Conservation (phyloP, 2,113 vertebrate genomes). For the Trogon melanurus region DNA sequence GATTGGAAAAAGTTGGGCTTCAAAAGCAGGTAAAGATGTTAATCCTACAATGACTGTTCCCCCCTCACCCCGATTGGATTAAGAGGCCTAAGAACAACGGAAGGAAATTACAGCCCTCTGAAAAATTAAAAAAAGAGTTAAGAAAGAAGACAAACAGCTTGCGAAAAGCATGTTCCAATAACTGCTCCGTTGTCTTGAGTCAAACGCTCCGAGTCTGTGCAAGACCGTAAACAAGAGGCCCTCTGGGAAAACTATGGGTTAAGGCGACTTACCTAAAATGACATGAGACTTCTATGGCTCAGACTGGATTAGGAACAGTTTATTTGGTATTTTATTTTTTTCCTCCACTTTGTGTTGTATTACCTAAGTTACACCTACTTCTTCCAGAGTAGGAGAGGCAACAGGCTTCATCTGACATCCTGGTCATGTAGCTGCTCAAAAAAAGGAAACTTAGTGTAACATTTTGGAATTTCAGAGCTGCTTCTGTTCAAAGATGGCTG, state of each 20-base stretch:
- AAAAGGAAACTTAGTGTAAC: background rate
- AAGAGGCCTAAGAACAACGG: background rate
- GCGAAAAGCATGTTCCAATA: background rate
- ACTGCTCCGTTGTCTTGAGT: background rate
- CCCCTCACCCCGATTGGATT: background rate
- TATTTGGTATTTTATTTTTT: background rate
- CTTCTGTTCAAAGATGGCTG: background rate
- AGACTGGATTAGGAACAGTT: background rate
- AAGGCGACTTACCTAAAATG: background rate
- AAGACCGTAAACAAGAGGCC: background rate
- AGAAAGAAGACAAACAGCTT: background rate
- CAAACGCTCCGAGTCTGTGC: background rate
- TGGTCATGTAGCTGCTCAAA: background rate
- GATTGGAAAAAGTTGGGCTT: background rate
- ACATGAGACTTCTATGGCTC: background rate
- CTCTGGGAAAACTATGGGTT: background rate
- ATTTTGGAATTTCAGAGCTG: background rate
- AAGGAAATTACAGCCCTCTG: background rate
- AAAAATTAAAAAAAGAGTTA: background rate
- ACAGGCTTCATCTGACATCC: background rate
- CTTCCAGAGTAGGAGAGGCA: background rate
- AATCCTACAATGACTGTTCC: background rate
- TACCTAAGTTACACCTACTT: background rate
- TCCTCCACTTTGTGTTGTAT: background rate
- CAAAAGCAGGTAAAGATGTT: conserved; percentile 25